Evolutionary conservation across 2,113 vertebrate genomes (phyloP).

Genomic region (Crotalus viridis): DNA sequence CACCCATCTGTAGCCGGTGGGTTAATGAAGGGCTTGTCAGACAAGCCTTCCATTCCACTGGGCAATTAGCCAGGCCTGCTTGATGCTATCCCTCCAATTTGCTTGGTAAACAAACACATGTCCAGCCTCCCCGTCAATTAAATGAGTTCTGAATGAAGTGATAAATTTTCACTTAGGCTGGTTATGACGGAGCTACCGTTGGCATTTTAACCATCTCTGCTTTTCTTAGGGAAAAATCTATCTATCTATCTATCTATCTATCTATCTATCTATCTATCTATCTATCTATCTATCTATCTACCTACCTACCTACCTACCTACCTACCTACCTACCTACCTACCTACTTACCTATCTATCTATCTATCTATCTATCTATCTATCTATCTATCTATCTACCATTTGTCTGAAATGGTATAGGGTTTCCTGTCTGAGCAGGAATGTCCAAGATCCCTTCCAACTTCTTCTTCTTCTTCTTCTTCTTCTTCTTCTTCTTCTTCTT

Average conservation of each 20-base stretch:
- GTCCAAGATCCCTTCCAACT: too few relatives aligned
- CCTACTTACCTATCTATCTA: too few relatives aligned
- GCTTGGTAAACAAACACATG: background rate
- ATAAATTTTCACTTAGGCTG: background rate
- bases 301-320: too few relatives aligned
- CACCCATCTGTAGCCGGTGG: background rate
- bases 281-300: too few relatives aligned
- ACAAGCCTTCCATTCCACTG: background rate
- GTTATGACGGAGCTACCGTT: background rate
- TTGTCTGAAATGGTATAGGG: background rate
- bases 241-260: too few relatives aligned
- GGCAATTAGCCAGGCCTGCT: background rate
- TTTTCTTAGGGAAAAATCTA: background rate
- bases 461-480: too few relatives aligned
- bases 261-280: too few relatives aligned
- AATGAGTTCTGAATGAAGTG: background rate
- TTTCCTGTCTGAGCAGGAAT: too few relatives aligned
- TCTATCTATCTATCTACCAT: too few relatives aligned
- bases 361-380: too few relatives aligned
- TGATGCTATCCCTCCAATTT: background rate
- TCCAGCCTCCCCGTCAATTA: background rate
- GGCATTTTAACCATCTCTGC: background rate
- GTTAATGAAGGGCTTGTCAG: background rate
- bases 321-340: too few relatives aligned
- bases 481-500: too few relatives aligned